Conservation (phyloP, 2,888 invertebrate genomes). For the Hemithea aestivaria region DNA sequence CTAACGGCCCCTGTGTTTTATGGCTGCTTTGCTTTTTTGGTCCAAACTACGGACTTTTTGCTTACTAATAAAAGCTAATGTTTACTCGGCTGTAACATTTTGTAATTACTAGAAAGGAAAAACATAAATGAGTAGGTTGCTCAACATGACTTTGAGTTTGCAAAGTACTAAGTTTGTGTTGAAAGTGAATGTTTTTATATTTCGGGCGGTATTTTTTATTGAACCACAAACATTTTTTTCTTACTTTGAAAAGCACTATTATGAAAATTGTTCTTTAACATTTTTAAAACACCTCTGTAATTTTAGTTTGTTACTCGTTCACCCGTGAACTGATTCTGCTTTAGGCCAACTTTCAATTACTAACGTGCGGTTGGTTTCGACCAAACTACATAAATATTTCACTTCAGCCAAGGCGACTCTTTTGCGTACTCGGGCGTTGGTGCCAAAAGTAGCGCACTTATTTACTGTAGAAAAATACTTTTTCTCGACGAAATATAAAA, state of each 20-base stretch:
- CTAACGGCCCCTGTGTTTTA: constrained; percentile 40
- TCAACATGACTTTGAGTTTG: no score
- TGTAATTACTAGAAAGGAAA: no score
- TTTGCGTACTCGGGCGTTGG: constrained; percentile 12
- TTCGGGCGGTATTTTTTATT: no score
- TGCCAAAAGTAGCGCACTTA: constrained; percentile 14
- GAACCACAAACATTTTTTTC: no score
- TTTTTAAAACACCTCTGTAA: no score
- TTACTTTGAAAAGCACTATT: no score
- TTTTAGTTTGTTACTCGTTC: no score
- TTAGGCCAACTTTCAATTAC: constrained; percentile 33
- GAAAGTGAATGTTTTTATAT: not conserved
- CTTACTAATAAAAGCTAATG: not conserved
- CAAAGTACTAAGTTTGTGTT: no score
- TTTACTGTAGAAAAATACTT: constrained; percentile 11
- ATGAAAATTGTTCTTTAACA: no score
- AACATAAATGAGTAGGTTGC: no score
- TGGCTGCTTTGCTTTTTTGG: constrained; percentile 29
- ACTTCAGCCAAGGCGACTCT: constrained; percentile 21
- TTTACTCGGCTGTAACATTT: no score
- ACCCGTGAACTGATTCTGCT: constrained; percentile 11
- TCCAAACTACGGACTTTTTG: constrained; percentile 16
- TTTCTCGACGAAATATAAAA: constrained; percentile 8
- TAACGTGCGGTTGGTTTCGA: constrained; percentile 28
- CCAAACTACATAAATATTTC: constrained; percentile 36